Evolutionary conservation across 1,140 invertebrate genomes (phyloP).

Genomic region (Zaprionus lachaisei): DNA sequence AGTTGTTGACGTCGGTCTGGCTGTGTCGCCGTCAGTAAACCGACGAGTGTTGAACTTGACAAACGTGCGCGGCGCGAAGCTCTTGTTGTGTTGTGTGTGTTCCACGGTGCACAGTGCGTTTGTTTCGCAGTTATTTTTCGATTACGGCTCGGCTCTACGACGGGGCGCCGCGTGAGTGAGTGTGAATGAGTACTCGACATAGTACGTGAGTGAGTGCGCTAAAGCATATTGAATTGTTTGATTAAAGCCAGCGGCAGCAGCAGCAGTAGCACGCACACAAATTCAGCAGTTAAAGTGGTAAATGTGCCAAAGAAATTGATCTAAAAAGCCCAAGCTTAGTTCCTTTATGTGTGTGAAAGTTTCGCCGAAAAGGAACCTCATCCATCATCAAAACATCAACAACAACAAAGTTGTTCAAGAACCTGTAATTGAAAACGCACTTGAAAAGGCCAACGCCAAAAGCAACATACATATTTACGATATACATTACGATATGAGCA

Average conservation of each 20-base stretch:
- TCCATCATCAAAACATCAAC: neutral
- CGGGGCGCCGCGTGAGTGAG: neutral
- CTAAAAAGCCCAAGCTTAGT: constrained; percentile 8
- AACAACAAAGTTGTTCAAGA: constrained; percentile 39
- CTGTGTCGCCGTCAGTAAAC: constrained; percentile 61
- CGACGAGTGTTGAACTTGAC: constrained; percentile 73
- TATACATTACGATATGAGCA: constrained; percentile 3
- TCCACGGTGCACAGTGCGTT: constrained; percentile 10
- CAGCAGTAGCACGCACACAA: constrained; percentile 1
- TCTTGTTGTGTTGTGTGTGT: constrained; percentile 23
- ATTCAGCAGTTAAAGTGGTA: constrained; percentile 2
- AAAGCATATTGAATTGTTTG: constrained; percentile 14
- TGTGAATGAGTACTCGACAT: neutral
- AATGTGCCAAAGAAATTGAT: neutral
- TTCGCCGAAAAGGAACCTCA: neutral
- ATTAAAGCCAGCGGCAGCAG: neutral
- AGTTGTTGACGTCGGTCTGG: constrained; percentile 49
- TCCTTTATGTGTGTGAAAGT: constrained; percentile 9
- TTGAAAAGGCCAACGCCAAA: constrained; percentile 37
- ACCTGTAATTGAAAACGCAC: constrained; percentile 75
- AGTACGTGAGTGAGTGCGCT: constrained; percentile 3
- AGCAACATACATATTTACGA: constrained; percentile 30
- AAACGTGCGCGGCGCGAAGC: constrained; percentile 56
- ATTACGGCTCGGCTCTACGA: neutral
- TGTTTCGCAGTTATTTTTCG: constrained; percentile 12